A percentile compares a stretch with the other conserved stretches of the same genome.
Evolutionary conservation across 2,797 vertebrate species (phyloP).

Genomic region (Silurus lanzhouensis): DNA sequence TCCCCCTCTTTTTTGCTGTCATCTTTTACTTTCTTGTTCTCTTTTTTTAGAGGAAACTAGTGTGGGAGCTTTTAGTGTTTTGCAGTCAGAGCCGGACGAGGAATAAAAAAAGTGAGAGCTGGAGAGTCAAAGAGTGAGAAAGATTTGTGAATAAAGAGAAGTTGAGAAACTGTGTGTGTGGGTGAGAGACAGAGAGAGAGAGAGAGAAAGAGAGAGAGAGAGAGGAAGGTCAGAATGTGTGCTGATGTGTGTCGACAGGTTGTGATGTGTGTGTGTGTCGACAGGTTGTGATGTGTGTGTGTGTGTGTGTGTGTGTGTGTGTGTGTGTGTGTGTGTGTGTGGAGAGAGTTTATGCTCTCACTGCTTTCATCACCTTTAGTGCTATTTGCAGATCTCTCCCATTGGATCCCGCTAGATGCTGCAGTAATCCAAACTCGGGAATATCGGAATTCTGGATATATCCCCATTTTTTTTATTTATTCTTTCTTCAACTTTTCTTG

Average conservation of each 20-base stretch:
- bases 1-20: neutral
- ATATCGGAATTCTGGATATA: neutral
- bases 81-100: neutral
- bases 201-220: neutral
- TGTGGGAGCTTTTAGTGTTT: constrained; percentile 42
- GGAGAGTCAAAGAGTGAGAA: constrained; percentile 7
- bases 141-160: neutral
- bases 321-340: neutral
- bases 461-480: no score
- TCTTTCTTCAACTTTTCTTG: no score
- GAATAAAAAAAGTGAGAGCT: neutral
- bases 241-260: neutral
- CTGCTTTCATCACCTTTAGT: constrained; percentile 10
- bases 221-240: neutral
- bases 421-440: neutral
- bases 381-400: neutral
- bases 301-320: neutral
- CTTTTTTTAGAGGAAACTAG: constrained; percentile 27
- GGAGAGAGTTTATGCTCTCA: neutral
- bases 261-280: neutral
- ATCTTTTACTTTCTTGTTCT: neutral
- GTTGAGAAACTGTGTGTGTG: neutral
- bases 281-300: neutral
- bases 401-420: neutral
- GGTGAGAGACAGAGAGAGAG: no score